Conservation (phyloP, 2,888 invertebrate genomes). For the Brenthis ino region DNA sequence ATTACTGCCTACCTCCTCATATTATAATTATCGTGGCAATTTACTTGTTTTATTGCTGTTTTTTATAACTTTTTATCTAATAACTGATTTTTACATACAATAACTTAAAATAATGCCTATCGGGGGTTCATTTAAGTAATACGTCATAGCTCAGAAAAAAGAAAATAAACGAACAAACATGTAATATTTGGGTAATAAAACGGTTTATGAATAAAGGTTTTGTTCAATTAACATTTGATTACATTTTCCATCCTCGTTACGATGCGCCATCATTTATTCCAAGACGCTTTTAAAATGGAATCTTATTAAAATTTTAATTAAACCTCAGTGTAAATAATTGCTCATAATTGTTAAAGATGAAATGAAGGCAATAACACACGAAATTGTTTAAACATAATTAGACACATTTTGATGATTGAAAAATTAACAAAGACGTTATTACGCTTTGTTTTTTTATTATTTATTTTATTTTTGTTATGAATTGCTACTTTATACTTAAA, state of each 20-base stretch:
- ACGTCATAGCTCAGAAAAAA: too few species aligned
- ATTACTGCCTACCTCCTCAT: too few species aligned
- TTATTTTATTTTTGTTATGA: too few species aligned
- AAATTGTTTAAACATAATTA: slow-evolving; percentile 4
- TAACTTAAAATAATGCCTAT: too few species aligned
- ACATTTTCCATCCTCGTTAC: slow-evolving; percentile 28
- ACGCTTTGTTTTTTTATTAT: too few species aligned
- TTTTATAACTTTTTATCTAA: too few species aligned
- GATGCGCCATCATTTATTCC: slow-evolving; percentile 39
- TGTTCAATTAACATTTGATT: slow-evolving; percentile 60
- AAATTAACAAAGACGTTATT: neutral
- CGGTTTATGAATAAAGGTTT: slow-evolving; percentile 37
- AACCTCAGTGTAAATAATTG: slow-evolving; percentile 36
- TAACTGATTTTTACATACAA: too few species aligned
- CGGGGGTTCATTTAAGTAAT: too few species aligned
- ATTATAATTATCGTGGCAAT: too few species aligned
- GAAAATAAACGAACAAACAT: too few species aligned
- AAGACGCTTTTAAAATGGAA: slow-evolving; percentile 34
- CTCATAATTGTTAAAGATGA: slow-evolving; percentile 31
- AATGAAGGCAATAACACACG: slow-evolving; percentile 11
- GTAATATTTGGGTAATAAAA: neutral
- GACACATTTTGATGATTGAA: neutral
- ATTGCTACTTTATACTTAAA: too few species aligned
- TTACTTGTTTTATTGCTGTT: too few species aligned
- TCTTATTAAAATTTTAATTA: slow-evolving; percentile 42